phyloP scores from a whole-genome alignment of 2,797 vertebrate species.

The Sebastes hopkinsi region DNA sequence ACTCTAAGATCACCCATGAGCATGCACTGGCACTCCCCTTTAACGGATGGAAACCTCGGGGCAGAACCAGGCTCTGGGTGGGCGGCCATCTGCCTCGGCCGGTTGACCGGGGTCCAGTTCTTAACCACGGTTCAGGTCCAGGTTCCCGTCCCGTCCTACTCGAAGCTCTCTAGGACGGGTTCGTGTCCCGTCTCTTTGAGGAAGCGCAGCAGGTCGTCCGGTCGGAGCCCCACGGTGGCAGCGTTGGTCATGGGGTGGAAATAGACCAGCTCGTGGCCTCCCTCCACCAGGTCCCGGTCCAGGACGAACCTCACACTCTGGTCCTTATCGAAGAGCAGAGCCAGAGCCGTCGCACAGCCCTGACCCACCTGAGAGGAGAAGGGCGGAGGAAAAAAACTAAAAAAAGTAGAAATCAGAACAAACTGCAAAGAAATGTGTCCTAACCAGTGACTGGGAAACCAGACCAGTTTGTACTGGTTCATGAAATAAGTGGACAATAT shows the following conservation, averaged over 20 bases:
- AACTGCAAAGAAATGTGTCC: not conserved
- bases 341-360: conserved; percentile 89
- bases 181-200: conserved; percentile 90
- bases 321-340: conserved; percentile 88
- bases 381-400: not conserved
- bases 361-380: conserved; percentile 82
- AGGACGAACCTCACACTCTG: conserved; percentile 87
- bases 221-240: conserved; percentile 90
- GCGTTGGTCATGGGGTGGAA: conserved; percentile 95
- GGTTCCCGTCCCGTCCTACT: conserved; percentile 31
- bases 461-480: not conserved
- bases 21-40: too few relatives aligned
- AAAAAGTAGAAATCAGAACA: not conserved
- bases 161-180: conserved; percentile 81
- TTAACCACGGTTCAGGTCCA: not conserved
- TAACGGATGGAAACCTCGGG: too few relatives aligned
- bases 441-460: not conserved
- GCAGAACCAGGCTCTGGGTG: too few relatives aligned
- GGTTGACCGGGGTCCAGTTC: too few relatives aligned
- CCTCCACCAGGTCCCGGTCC: conserved; percentile 87
- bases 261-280: conserved; percentile 85
- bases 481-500: not conserved
- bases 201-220: conserved; percentile 88
- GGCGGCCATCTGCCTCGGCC: too few relatives aligned
- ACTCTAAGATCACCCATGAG: too few relatives aligned